Base-by-base conservation (phyloP, 1,140 invertebrate genomes). In the Papilio machaon region DNA sequence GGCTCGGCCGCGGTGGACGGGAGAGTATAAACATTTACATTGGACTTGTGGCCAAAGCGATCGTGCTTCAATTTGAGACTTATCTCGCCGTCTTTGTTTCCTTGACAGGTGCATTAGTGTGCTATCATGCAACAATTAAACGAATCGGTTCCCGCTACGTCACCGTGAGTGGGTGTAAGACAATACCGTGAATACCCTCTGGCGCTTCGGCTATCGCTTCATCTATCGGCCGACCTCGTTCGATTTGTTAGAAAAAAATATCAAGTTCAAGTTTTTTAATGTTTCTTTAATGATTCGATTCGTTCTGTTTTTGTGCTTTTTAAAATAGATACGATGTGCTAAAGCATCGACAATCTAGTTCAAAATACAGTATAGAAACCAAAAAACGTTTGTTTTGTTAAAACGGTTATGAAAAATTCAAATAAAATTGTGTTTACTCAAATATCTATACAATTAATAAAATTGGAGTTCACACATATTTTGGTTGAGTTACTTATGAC, bases 1-100 rank as follows among this genome's bases (percentile, higher is more conserved):
- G 86, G 88, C 92, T 92, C 88, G 84, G 82, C 82, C 87, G 85
- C 84, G 82, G 87, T 82, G 86, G 88, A 85, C 87, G 85, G 87
- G 81, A 90, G 86, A 92, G 91, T 94, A 94, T 92, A 94, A 94
- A 94, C 91, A 94, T 94, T 94, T 94, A 92, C 91, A 91, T 93
- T 94, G 85, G 86, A 86, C 88, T 84, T 84, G 80, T 83, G 80
- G 80, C 76, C 84, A 88, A 88, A 88, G 81, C 43, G 81, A 86
- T 85, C 89, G 89, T 87, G 88, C 87, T 85, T 91, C 91, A 92
- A 91, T 92, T 92, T 90, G 85, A 80, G 87, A 88, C 86, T 92
- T 93, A 93, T 92, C 91, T 92, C 84, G 84, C 52, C 85, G 85
- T 88, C 89, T 93, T 94, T 94, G 91, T 93, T 94, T 90, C 83